Evolutionary conservation across 2,113 vertebrate genomes (phyloP).

Genomic region (Aegithalos caudatus): DNA sequence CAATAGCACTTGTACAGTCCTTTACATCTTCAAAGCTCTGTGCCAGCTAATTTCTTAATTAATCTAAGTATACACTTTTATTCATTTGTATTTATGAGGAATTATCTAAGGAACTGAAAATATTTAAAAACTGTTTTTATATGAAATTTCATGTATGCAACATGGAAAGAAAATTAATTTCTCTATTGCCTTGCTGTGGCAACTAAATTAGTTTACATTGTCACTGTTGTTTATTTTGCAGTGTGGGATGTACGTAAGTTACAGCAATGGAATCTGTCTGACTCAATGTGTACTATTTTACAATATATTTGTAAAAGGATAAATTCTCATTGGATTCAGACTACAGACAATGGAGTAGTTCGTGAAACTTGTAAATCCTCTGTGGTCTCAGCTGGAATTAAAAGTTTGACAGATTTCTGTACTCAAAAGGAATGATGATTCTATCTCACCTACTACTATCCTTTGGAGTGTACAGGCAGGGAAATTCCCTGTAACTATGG

Average conservation of each 20-base stretch:
- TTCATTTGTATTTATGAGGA: neutral
- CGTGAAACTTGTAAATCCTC: neutral
- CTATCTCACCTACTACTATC: neutral
- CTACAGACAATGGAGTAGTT: neutral
- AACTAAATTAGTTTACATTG: neutral
- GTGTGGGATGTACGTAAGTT: neutral
- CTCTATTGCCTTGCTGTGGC: neutral
- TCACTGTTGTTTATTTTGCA: neutral
- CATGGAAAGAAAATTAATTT: neutral
- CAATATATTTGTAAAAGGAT: neutral
- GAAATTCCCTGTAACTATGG: neutral
- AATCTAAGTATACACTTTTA: neutral
- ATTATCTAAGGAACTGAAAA: neutral
- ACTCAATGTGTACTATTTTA: neutral
- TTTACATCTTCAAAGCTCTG: neutral
- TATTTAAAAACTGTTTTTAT: neutral
- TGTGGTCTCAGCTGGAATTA: neutral
- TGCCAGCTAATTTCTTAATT: constrained; percentile 20
- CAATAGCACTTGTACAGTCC: neutral
- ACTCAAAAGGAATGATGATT: neutral
- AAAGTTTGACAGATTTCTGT: neutral
- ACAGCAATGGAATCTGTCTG: neutral
- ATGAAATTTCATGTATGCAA: neutral
- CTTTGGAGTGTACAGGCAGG: neutral
- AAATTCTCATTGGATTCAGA: neutral